Evolutionary conservation across 2,797 vertebrate genomes (phyloP).

Genomic region (Lagocephalus sceleratus): DNA sequence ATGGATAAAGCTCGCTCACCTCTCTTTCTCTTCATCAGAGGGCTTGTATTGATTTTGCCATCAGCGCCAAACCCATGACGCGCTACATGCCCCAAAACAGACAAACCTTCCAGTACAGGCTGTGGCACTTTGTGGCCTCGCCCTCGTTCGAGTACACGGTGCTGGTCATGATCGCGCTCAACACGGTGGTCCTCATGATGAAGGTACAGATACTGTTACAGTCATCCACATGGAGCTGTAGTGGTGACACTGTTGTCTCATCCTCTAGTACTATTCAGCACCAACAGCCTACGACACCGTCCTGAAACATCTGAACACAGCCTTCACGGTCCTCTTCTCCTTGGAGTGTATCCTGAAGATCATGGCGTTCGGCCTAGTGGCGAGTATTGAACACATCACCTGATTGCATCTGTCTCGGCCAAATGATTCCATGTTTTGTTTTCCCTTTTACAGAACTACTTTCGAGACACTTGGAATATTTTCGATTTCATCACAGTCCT

Average conservation of each 20-base stretch:
- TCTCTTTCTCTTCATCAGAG: constrained; percentile 76
- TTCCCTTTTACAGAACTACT: constrained; percentile 86
- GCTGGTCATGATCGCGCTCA: constrained; percentile 97
- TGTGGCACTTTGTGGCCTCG: constrained; percentile 98
- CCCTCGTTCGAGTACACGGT: constrained; percentile 97
- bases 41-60: constrained; percentile 97
- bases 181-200: constrained; percentile 99
- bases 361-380: constrained; percentile 93
- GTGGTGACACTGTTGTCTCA: neutral
- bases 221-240: neutral
- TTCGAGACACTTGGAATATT: constrained; percentile 98
- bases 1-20: neutral
- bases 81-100: constrained; percentile 98
- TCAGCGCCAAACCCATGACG: constrained; percentile 95
- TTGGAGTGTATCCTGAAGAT: constrained; percentile 97
- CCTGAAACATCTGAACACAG: constrained; percentile 94
- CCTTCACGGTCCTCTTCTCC: constrained; percentile 97
- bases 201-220: constrained; percentile 80
- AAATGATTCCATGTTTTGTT: neutral
- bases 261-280: constrained; percentile 88
- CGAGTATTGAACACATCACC: constrained; percentile 61
- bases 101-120: constrained; percentile 93
- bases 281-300: constrained; percentile 91
- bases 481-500: constrained; percentile 99
- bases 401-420: neutral